Conservation (phyloP, 1,140 invertebrate genomes). For the Dendroctonus valens region DNA sequence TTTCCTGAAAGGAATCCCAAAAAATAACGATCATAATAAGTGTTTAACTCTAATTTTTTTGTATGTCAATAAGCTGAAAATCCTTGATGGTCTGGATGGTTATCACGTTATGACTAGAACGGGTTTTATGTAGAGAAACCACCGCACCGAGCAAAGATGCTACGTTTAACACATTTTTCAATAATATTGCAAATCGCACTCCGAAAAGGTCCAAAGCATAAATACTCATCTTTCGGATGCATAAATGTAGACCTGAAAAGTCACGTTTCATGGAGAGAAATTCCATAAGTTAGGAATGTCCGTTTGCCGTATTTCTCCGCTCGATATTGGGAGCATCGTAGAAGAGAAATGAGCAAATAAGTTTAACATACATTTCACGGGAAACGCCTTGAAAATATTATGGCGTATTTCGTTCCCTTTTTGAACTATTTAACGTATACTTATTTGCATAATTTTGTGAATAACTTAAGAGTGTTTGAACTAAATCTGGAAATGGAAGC, state of each 20-base stretch:
- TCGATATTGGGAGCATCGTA: not conserved
- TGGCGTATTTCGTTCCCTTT: not conserved
- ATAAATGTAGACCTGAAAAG: conserved; percentile 4
- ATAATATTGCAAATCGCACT: not conserved
- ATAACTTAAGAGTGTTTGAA: too few relatives aligned
- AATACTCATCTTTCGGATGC: not conserved
- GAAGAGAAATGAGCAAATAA: conserved; percentile 10
- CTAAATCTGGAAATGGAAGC: too few relatives aligned
- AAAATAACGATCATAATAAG: not conserved
- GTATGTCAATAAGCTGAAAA: too few relatives aligned
- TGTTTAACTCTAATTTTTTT: too few relatives aligned
- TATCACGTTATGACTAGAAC: too few relatives aligned
- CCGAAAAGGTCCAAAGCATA: not conserved
- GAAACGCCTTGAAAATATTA: not conserved
- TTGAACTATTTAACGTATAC: too few relatives aligned
- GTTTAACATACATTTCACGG: conserved; percentile 1
- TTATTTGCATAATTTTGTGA: too few relatives aligned
- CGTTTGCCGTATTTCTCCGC: not conserved
- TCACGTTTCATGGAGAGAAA: conserved; percentile 2
- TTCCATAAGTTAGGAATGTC: conserved; percentile 16
- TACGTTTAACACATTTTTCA: not conserved
- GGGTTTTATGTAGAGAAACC: too few relatives aligned
- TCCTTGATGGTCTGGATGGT: too few relatives aligned
- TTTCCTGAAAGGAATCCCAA: not conserved
- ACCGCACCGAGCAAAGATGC: too few relatives aligned